Base-by-base conservation (phyloP, 2,113 vertebrate genomes). In the Trinectes maculatus region DNA sequence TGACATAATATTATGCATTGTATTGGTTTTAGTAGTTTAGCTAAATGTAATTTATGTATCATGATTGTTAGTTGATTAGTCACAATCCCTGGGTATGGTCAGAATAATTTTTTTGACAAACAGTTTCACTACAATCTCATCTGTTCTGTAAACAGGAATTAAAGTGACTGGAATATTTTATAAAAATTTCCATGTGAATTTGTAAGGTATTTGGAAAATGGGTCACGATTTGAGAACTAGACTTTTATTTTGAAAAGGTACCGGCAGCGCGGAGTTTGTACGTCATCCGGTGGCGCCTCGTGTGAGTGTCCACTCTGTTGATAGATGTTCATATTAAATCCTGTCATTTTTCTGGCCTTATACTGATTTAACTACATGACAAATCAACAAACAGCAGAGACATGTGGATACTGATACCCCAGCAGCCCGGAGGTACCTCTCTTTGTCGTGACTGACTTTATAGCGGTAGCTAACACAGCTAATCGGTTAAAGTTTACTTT, bases 341-440 rank as follows among this genome's bases (percentile, higher is more conserved):
- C 8, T 54, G 16, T 1, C 0, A 8, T 29, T 39, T 3, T 10
- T 40, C 6, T 26, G 1, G 44, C 0, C 15, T 8, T 0, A 10
- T 58, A 24, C 1, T 13, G 0, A 2, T 39, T 71, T 55, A 3
- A 5, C 16, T 52, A 2, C 0, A 40, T 13, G 6, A 51, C 34
- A 37, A 33, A 3, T 6, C 9, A 46, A 4, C 19, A 10, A 0
- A 12, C 8, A 8, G 6, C 15, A 21, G 1, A 25, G 54, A 21
- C 18, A 93, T 93, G 93, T 93, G 93, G 92, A 91, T 88, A 26
- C 62, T 93, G 43, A 82, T 77, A 0, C 53, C 89, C 6, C 46
- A 77, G 64, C 85, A 85, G 46, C 12, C 70, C 36, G 83, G 57
- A 85, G 88, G 91, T 92, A 91, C 87, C 25, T 37, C 15, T 49